phyloP scores from a whole-genome alignment of 1,140 invertebrate genomes.

The Drosophila varians region DNA sequence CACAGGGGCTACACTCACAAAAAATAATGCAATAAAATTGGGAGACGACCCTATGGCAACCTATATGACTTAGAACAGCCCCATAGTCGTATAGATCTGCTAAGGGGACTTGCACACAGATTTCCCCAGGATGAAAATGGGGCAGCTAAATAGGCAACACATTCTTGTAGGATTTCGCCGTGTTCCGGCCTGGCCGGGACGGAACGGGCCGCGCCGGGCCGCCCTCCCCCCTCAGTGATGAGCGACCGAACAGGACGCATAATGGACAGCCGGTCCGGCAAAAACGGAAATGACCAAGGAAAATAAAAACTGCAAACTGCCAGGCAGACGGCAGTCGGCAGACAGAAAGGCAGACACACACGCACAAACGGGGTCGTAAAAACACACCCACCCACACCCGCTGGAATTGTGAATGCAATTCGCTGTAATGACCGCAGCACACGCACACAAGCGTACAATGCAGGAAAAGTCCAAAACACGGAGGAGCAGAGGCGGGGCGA shows the following conservation, averaged over 20 bases:
- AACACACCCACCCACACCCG: constrained; percentile 27
- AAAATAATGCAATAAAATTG: not conserved
- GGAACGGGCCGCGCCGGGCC: no score
- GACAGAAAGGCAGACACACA: constrained; percentile 11
- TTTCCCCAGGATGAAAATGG: not conserved
- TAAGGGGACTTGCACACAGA: not conserved
- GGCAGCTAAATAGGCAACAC: constrained; percentile 15
- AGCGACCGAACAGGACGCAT: constrained; percentile 63
- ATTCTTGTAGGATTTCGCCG: constrained; percentile 25
- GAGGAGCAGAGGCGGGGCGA: constrained; percentile 11
- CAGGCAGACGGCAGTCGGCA: not conserved
- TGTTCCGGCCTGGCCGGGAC: not conserved
- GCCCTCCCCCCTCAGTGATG: constrained; percentile 35
- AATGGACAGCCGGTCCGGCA: constrained; percentile 55
- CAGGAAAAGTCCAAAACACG: not conserved
- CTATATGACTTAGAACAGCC: not conserved
- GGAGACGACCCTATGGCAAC: no score
- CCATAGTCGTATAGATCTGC: not conserved
- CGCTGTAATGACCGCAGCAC: constrained; percentile 73
- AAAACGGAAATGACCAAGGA: constrained; percentile 78
- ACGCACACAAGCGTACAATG: constrained; percentile 33
- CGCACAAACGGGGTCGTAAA: constrained; percentile 56
- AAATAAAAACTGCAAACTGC: constrained; percentile 57
- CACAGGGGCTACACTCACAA: not conserved
- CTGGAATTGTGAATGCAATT: constrained; percentile 67